phyloP scores from a whole-genome alignment of 2,113 vertebrate species.

The Mesitornis unicolor region DNA sequence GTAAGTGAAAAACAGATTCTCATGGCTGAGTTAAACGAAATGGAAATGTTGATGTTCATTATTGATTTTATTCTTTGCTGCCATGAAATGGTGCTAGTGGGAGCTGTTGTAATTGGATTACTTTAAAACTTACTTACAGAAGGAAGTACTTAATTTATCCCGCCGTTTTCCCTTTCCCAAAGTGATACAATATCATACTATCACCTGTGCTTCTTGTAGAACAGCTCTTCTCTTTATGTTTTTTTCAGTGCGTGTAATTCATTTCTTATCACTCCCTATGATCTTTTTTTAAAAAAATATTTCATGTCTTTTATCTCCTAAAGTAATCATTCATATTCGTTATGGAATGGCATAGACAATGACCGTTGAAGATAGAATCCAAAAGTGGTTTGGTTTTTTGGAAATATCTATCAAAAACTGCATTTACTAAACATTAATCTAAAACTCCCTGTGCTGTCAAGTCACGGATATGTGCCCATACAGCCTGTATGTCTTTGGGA shows the following conservation, averaged over 20 bases:
- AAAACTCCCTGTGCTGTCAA: neutral
- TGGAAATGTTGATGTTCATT: neutral
- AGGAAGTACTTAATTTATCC: neutral
- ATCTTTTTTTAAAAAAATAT: neutral
- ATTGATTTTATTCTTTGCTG: conserved; percentile 28
- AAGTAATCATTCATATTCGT: neutral
- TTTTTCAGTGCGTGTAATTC: neutral
- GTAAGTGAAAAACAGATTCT: neutral
- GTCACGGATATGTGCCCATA: accelerated
- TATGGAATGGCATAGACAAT: neutral
- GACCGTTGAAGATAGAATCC: neutral
- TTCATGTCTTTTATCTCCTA: neutral
- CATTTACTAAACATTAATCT: neutral
- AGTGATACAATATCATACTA: neutral
- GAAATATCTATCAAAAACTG: neutral
- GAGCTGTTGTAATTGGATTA: conserved; percentile 13
- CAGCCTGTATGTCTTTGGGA: neutral
- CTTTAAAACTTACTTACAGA: conserved; percentile 18
- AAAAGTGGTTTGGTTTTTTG: neutral
- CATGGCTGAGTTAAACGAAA: neutral
- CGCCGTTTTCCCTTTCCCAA: neutral
- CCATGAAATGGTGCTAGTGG: conserved; percentile 12
- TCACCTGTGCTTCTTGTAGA: neutral
- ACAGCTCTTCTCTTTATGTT: neutral
- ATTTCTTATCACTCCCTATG: neutral